Conservation (phyloP, 2,113 vertebrate species). For the Columba janthina region DNA sequence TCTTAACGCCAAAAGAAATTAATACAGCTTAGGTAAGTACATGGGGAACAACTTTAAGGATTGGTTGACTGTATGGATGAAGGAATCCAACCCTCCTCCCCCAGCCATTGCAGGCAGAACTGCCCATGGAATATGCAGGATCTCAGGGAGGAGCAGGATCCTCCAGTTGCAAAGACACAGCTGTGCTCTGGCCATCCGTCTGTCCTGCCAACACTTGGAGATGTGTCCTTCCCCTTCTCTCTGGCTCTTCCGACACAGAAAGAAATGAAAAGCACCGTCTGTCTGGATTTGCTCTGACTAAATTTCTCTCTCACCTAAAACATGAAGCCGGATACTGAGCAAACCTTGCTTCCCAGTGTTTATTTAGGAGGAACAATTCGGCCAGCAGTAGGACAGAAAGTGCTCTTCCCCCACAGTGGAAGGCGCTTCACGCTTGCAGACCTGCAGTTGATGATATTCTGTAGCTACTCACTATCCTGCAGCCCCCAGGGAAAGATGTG, state of each 20-base stretch:
- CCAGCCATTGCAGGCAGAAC: not conserved
- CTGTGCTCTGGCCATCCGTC: not conserved
- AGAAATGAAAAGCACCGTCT: not conserved
- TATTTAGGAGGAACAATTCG: not conserved
- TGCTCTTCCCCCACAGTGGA: rapidly evolving
- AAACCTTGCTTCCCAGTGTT: not conserved
- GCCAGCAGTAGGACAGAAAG: not conserved
- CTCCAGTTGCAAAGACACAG: not conserved
- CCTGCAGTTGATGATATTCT: not conserved
- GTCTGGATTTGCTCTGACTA: not conserved
- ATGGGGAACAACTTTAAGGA: not conserved
- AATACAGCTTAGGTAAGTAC: not conserved
- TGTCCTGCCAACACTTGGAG: not conserved
- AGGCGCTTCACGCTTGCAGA: not conserved
- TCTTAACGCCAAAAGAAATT: not conserved
- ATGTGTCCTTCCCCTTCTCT: not conserved
- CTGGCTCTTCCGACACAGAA: not conserved
- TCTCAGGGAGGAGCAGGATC: not conserved
- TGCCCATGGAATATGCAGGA: rapidly evolving
- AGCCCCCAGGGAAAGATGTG: not conserved
- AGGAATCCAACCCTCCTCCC: not conserved
- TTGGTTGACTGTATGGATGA: rapidly evolving
- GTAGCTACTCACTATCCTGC: not conserved
- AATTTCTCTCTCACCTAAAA: not conserved
- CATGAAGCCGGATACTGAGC: not conserved